Evolutionary conservation across 1,140 invertebrate genomes (phyloP), one percentile per base, ranked within the genome.

Genomic region (Hirudo medicinalis): DNA sequence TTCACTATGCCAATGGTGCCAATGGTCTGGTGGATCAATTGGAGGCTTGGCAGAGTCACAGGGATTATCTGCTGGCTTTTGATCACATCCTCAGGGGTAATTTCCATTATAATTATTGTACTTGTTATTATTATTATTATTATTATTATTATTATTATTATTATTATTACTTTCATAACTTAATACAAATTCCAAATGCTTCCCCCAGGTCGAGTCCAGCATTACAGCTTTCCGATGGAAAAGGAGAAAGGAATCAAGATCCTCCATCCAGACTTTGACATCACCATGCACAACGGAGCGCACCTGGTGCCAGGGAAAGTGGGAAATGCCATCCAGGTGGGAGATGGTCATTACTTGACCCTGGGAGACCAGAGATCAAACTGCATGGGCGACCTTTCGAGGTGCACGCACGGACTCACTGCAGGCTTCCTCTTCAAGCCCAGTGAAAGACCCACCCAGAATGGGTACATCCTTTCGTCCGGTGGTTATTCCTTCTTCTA

Each of bases 391-490:
- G 79, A 82, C 71, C 74, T 81, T 19, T 76, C 77, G 20, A 70
- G 76, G 27, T 82, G 80, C 70, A 74, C 73, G n/a, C 76, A 80
- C 66, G 80, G 80, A 53, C 54, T 81, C 32, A 82, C 80, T 15
- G 72, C 80, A 13, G 77, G 77, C 2, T 67, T 82, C 32, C 77
- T 75, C 76, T 66, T 82, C 13, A 79, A 78, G 13, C 69, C 69
- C 17, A 11, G 22, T 15, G 11, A 22, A 0, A 32, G 57, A 22
- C 76, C 79, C 8, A 60, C 75, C 43, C 55, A 73, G 13, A 73
- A 76, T 17, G 75, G 74, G 6, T 78, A 79, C 72, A 78, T 78
- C 72, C 25, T 82, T 19, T 77, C 79, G 2, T 74, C 75, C 20
- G 79, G 79, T 13, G 74, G 78, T 11, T 80, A 81, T 73, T 76